phyloP scores from a whole-genome alignment of 2,797 vertebrate species.

The Miichthys miiuy region DNA sequence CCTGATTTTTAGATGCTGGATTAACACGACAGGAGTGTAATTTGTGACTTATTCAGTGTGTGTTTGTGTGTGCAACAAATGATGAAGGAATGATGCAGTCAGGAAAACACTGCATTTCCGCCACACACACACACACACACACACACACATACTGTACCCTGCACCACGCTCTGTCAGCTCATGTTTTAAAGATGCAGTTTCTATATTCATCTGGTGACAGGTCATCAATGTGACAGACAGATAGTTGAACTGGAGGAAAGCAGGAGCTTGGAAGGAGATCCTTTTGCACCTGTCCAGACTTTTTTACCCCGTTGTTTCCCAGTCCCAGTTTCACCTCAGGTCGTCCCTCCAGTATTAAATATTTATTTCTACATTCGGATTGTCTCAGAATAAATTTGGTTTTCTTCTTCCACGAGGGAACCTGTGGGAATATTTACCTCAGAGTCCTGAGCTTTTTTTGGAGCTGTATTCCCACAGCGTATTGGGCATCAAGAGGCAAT shows the following conservation, averaged over 20 bases:
- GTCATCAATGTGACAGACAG: conserved; percentile 76
- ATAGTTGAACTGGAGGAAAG: conserved; percentile 67
- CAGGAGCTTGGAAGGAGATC: conserved; percentile 54
- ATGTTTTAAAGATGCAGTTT: conserved; percentile 80
- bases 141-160: conserved; percentile 17
- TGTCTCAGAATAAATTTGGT: conserved; percentile 53
- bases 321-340: conserved; percentile 33
- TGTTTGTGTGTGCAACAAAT: conserved; percentile 24
- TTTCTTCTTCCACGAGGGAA: conserved; percentile 28
- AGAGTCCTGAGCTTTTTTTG: conserved; percentile 22
- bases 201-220: conserved; percentile 71
- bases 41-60: conserved; percentile 36
- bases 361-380: conserved; percentile 65
- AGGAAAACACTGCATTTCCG: conserved; percentile 51
- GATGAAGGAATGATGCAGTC: conserved; percentile 51
- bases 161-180: conserved; percentile 55
- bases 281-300: conserved; percentile 44
- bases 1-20: conserved; percentile 38
- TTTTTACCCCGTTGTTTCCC: conserved; percentile 38
- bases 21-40: conserved; percentile 43
- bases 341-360: conserved; percentile 50
- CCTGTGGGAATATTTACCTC: conserved; percentile 61
- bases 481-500: conserved; percentile 58
- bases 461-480: conserved; percentile 32
- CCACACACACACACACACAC: background rate